Evolutionary conservation across 2,113 vertebrate genomes (phyloP), one percentile per base, ranked within the genome.

Genomic region (Pterocles gutturalis): DNA sequence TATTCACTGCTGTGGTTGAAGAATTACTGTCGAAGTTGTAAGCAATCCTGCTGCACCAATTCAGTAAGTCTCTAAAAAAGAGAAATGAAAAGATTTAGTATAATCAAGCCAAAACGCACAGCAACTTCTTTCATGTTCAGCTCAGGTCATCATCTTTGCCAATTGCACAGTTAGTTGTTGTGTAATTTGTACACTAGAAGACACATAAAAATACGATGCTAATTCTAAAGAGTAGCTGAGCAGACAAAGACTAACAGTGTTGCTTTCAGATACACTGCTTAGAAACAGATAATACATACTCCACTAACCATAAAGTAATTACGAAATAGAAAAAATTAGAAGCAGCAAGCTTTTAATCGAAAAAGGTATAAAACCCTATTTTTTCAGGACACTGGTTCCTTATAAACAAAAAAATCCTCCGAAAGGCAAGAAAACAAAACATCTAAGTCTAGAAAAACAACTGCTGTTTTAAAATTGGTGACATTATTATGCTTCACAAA

Each of bases 31-130:
- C 98, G n/a, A 99, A 99, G 96, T 97, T 98, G 92, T 97, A 96
- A 28, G 96, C 98, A 96, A 99, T 99, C 73, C 99, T 98, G 92
- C 99, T 99, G 80, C 99, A 99, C 99, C 99, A 99, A 71, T 99
- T 99, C 95, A 99, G 96, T 14, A 99, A 97, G 92, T 99, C 99
- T 97, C 99, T 99, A 93, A 95, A 81, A 84, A 26, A 18, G 79
- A 83, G 95, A 48, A 65, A 31, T 1, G 2, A 21, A 67, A 81
- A 22, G 4, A 51, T 43, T 67, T 81, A 16, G 29, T 78, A 72
- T 8, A 55, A 48, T 31, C 53, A 57, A 57, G 26, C 9, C 36
- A 66, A 90, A 91, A 58, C 1, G 6, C 54, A 83, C 5, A 33
- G 75, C 9, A 80, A 7, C 6, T 77, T 78, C 45, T 61, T 61